A percentile compares a stretch with the other conserved stretches of the same genome.
Conservation (phyloP, 2,797 vertebrate genomes). For the Benthosema pterotum region DNA sequence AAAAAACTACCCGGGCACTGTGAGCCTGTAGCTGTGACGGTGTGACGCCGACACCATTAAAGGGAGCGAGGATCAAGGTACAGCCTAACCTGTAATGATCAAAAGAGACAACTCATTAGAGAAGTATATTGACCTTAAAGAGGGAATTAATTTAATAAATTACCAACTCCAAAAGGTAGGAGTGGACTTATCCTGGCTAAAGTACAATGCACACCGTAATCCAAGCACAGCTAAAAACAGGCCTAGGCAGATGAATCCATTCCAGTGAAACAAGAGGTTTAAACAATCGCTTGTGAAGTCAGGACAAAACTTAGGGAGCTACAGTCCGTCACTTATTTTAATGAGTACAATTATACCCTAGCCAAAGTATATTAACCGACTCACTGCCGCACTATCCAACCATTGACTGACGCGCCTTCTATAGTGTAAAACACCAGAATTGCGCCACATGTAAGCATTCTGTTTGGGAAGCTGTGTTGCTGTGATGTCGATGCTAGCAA, state of each 20-base stretch:
- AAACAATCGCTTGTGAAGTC: background rate
- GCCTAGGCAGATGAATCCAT: slow-evolving; percentile 49
- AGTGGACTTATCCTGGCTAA: slow-evolving; percentile 57
- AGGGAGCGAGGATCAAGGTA: slow-evolving; percentile 69
- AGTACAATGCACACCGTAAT: slow-evolving; percentile 56
- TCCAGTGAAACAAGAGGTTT: slow-evolving; percentile 36
- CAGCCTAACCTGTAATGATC: slow-evolving; percentile 78
- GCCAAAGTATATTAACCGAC: no score
- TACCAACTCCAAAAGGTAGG: slow-evolving; percentile 57
- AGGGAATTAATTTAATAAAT: slow-evolving; percentile 78
- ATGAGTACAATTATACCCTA: no score
- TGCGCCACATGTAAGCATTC: no score
- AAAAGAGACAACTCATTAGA: slow-evolving; percentile 83
- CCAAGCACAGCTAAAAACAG: slow-evolving; percentile 57
- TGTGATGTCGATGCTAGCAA: no score
- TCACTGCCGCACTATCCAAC: no score
- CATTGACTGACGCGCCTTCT: no score
- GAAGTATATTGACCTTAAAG: slow-evolving; percentile 82
- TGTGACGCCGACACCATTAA: slow-evolving; percentile 62
- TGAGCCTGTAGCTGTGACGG: slow-evolving; percentile 55
- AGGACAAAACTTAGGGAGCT: no score
- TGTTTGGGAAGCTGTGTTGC: no score
- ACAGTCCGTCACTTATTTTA: no score
- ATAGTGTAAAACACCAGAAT: no score
- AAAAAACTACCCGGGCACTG: no score